phyloP scores from a whole-genome alignment of 2,888 invertebrate species.

The Philonicus albiceps region DNA sequence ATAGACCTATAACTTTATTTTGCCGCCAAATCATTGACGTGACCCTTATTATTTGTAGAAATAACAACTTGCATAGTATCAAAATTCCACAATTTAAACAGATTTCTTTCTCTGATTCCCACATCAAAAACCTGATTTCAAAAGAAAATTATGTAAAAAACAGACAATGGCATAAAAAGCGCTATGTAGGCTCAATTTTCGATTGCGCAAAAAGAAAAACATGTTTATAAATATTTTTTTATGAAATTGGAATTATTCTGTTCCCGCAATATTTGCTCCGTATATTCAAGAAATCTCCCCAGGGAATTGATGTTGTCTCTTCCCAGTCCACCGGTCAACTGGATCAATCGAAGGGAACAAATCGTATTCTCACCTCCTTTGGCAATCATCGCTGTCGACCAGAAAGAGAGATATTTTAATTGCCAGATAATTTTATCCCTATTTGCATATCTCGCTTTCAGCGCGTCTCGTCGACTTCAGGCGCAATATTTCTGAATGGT shows the following conservation, averaged over 20 bases:
- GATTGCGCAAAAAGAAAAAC: no score
- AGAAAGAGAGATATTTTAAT: slow-evolving; percentile 13
- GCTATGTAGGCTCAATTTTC: no score
- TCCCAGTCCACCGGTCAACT: background rate
- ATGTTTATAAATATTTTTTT: no score
- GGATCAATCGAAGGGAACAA: background rate
- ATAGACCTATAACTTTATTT: background rate
- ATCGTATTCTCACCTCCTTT: background rate
- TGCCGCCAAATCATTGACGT: background rate
- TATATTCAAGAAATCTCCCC: background rate
- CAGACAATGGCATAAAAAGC: no score
- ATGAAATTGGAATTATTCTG: no score
- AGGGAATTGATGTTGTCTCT: background rate
- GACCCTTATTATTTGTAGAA: background rate
- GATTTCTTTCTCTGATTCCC: no score
- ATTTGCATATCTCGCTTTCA: slow-evolving; percentile 11
- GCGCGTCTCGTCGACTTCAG: background rate
- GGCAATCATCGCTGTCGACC: background rate
- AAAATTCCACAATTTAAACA: no score
- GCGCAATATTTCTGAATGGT: slow-evolving; percentile 8
- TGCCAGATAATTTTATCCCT: slow-evolving; percentile 16
- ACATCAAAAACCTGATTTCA: no score
- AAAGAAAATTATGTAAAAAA: no score
- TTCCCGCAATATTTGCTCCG: no score
- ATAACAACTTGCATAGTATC: background rate